A percentile compares a stretch with the other conserved stretches of the same genome.
Evolutionary conservation across 2,797 vertebrate genomes (phyloP).

Genomic region (Chromis chromis): DNA sequence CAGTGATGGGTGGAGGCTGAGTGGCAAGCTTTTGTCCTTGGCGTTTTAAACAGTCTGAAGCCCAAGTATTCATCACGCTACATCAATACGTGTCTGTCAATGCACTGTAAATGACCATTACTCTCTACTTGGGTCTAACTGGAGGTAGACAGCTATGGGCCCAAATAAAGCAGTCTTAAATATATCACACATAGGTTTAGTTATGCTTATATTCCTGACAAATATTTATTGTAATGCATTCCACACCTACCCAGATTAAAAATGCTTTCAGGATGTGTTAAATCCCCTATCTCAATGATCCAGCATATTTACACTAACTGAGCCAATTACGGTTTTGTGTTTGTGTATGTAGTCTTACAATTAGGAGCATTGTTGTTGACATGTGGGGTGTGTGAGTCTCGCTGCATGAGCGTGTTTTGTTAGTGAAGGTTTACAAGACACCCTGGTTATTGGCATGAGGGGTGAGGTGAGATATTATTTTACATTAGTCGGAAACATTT

Average conservation of each 20-base stretch:
- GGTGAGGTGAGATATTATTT: conserved; percentile 35
- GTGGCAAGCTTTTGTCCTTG: conserved; percentile 59
- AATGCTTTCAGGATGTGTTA: not conserved
- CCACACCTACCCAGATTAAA: conserved; percentile 2
- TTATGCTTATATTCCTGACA: not conserved
- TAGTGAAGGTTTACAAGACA: conserved; percentile 30
- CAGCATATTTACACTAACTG: conserved; percentile 15
- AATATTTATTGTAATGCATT: conserved; percentile 29
- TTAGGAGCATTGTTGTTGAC: conserved; percentile 53
- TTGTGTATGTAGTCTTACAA: conserved; percentile 10
- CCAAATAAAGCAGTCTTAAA: not conserved
- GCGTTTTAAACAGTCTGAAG: conserved; percentile 49
- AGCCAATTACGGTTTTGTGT: conserved; percentile 14
- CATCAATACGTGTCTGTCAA: conserved; percentile 43
- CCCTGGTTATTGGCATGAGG: conserved; percentile 37
- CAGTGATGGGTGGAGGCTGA: conserved; percentile 44
- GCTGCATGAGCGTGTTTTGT: conserved; percentile 21
- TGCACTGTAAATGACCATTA: conserved; percentile 24
- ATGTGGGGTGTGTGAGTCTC: conserved; percentile 48
- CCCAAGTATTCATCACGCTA: conserved; percentile 49
- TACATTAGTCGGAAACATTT: not conserved
- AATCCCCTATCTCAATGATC: not conserved
- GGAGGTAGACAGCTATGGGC: not conserved
- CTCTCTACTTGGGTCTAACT: conserved; percentile 6
- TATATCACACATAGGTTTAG: not conserved